Percentiles rank a stretch among this genome's conserved stretches.
Evolutionary conservation across 2,113 vertebrate species (phyloP).

Genomic region (Petroica traversi): DNA sequence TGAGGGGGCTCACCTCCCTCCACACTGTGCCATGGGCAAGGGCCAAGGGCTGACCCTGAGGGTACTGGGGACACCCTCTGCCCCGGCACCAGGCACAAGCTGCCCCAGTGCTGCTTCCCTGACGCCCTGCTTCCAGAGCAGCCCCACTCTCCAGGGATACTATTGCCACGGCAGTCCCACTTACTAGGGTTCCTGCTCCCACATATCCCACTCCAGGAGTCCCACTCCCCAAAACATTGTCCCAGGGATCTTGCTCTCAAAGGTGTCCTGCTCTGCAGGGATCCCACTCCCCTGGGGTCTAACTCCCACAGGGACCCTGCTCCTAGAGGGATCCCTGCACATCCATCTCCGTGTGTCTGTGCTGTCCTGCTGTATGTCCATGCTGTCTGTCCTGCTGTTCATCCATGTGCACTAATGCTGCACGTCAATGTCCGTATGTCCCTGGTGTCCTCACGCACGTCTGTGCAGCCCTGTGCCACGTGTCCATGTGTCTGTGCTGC

Average conservation of each 20-base stretch:
- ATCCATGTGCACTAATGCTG: not conserved
- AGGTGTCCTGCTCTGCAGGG: not conserved
- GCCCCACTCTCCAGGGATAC: no score
- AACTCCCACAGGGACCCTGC: not conserved
- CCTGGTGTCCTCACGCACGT: accelerated
- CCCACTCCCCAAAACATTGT: not conserved
- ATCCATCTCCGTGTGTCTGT: not conserved
- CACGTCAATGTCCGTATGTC: accelerated
- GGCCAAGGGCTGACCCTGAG: not conserved
- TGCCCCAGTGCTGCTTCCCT: accelerated
- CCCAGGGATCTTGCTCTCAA: not conserved
- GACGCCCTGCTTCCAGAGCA: not conserved
- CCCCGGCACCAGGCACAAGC: not conserved
- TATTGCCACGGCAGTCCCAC: not conserved
- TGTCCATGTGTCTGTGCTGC: accelerated
- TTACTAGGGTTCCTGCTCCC: not conserved
- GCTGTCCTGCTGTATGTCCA: not conserved
- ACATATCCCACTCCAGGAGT: not conserved
- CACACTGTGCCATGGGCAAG: accelerated
- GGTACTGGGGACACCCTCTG: not conserved
- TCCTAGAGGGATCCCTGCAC: not conserved
- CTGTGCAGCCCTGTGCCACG: accelerated
- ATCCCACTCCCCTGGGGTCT: not conserved
- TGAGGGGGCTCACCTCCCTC: not conserved
- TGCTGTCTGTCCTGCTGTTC: not conserved